Conservation (phyloP, 2,888 invertebrate genomes). For the Ochlodes sylvanus region DNA sequence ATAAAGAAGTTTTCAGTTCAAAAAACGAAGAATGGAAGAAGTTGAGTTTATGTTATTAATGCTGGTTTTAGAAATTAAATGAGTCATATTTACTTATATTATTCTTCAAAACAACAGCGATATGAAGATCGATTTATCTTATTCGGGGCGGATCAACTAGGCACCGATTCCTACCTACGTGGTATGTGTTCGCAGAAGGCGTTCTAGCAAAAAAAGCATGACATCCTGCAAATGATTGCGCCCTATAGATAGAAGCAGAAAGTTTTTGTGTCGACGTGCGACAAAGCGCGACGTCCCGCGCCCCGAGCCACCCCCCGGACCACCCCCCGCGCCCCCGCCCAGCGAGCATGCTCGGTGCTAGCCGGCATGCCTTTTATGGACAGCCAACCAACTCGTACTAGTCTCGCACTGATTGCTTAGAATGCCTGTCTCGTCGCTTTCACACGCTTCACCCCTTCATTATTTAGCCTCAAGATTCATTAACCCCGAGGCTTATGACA, state of each 20-base stretch:
- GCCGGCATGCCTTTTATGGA: slow-evolving; percentile 56
- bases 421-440: slow-evolving; percentile 47
- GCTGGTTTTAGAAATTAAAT: too few relatives aligned
- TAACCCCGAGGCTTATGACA: slow-evolving; percentile 26
- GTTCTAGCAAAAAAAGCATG: slow-evolving; percentile 17
- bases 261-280: slow-evolving; percentile 42
- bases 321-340: not conserved
- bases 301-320: not conserved
- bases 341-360: slow-evolving; percentile 34
- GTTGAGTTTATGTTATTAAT: too few relatives aligned
- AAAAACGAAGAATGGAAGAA: too few relatives aligned
- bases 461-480: slow-evolving; percentile 36
- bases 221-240: slow-evolving; percentile 31
- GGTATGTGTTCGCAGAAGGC: slow-evolving; percentile 19
- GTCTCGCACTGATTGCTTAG: slow-evolving; percentile 50
- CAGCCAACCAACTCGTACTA: slow-evolving; percentile 24
- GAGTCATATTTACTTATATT: too few relatives aligned
- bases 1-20: too few relatives aligned
- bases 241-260: slow-evolving; percentile 32
- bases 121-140: not conserved
- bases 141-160: slow-evolving; percentile 18
- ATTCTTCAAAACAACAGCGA: slow-evolving; percentile 1
- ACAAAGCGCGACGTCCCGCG: slow-evolving; percentile 29
- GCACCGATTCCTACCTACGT: slow-evolving; percentile 11
- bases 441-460: slow-evolving; percentile 43